Base-by-base conservation (phyloP, 2,888 invertebrate species). In the Chorisops tibialis region DNA sequence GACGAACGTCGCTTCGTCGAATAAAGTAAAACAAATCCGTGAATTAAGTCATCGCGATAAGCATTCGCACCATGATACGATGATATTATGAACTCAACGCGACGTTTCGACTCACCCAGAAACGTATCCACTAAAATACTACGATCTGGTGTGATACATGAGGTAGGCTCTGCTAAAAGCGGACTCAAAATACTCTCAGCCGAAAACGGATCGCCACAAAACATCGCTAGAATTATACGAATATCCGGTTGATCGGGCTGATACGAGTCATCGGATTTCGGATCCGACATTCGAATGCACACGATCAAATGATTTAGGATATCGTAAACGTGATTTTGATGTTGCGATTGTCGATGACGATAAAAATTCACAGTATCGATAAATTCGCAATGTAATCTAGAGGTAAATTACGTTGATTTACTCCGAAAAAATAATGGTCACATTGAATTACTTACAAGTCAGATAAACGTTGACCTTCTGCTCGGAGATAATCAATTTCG, bases 1-100 rank as follows among this genome's bases (percentile, higher is more conserved):
- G 96, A 96, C 22, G 96, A 96, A 84, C 92, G 93, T 74, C 96
- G 84, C 78, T 95, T 94, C 7, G 95, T 91, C 0, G 96, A 96
- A 78, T 94, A 97, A 64, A 96, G 93, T 67, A 96, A 84, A 71
- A 97, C 93, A 74, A 94, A 95, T 22, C 96, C 97, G 74, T 97
- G 96, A 67, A 94, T 93, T 58, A 96, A 81, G 75, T 94, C 92
- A 76, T 95, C 93, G 69, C 93, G 84, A 76, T 93, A 93, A 71
- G 93, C 91, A 79, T 91, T 91, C 39, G 94, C 93, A 59, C 94
- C 93, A 75, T 96, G 97, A 80, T 93, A 96, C 71, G 96, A 95
- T 19, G 94, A 91, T 69, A 96, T 87, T 68, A 93, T 92, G n/a
- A 93, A 84, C 81, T 92, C 92, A 6, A 92, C 89, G 72, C 90